Base-by-base conservation (phyloP, 2,113 vertebrate genomes). In the Pterophyllum scalare region DNA sequence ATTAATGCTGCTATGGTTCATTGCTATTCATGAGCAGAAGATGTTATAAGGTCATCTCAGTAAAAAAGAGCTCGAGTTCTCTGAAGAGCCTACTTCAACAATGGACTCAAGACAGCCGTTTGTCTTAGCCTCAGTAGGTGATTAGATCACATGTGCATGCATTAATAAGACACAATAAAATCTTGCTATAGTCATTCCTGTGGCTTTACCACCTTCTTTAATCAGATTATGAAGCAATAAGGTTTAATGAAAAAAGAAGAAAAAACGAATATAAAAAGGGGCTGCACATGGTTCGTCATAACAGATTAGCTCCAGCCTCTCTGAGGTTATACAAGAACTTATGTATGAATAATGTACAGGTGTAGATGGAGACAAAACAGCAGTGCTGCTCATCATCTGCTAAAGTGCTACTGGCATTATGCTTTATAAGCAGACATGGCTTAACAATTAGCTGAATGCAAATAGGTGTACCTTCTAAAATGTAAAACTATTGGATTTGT, bases 91-190 rank as follows among this genome's bases (percentile, higher is more conserved):
- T 77, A 22, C 88, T 91, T 81, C 74, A 89, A 62, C 61, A 81
- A 38, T 74, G 24, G 62, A 75, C n/a, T 65, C 54, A 52, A 59
- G 67, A 80, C 61, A 59, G 56, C 11, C 24, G 35, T 26, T 57
- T 70, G 79, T 64, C 35, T 75, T 12, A 61, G 60, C 67, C 67
- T 80, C 65, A 46, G 8, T 79, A 56, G 64, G 83, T 84, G 77
- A 92, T 88, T 88, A 89, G 38, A 89, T 88, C 46, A 81, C 70
- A 88, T 87, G 81, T 72, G 74, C 78, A 56, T 86, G 90, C 86
- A 94, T 92, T 62, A 88, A 90, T 91, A 86, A 87, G 79, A 89
- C 49, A 76, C 76, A 56, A 19, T 59, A 28, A 86, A 78, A 89
- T 90, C 76, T 77, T 77, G 72, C 79, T 84, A 56, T 60, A 60